Evolutionary conservation across 2,888 invertebrate genomes (phyloP).

Genomic region (Lithophane socia): DNA sequence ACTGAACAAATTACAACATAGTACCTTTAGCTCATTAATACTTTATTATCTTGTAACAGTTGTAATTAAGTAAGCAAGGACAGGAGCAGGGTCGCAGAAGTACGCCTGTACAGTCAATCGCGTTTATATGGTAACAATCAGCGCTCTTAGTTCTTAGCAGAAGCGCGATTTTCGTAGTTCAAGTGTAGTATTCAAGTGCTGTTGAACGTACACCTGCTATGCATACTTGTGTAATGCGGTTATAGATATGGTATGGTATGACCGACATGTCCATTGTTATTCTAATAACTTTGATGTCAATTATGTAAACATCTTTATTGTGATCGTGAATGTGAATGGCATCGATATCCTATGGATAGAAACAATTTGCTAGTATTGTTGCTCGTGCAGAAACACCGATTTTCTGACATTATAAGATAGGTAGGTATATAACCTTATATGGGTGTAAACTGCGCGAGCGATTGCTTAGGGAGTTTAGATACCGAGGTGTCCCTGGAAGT

Average conservation of each 20-base stretch:
- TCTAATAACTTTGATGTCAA: slow-evolving; percentile 11
- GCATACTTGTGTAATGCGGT: neutral
- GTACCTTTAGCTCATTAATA: slow-evolving; percentile 30
- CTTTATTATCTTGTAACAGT: slow-evolving; percentile 12
- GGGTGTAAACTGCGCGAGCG: no score
- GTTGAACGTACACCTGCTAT: neutral
- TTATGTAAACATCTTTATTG: slow-evolving; percentile 27
- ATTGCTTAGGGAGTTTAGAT: no score
- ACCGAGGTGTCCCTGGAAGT: no score
- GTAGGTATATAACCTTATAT: no score
- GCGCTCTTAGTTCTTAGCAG: neutral
- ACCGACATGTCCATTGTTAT: slow-evolving; percentile 16
- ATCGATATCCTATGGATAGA: neutral
- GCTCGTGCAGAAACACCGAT: neutral
- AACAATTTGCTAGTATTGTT: slow-evolving; percentile 3
- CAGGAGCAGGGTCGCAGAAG: slow-evolving; percentile 42
- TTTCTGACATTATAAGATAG: no score
- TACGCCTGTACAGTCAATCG: slow-evolving; percentile 13
- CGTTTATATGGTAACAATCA: neutral
- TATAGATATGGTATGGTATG: neutral
- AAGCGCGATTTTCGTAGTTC: neutral
- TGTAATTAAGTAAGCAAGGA: slow-evolving; percentile 32
- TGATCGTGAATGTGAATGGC: slow-evolving; percentile 12
- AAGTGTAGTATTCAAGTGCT: neutral
- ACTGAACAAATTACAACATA: slow-evolving; percentile 43